Percentiles rank a stretch among this genome's conserved stretches.
These are phyloP conservation scores for Adoxophyes honmai DNA, from an alignment of 1,140 invertebrate species.

Conservation along the genomic window DNA sequence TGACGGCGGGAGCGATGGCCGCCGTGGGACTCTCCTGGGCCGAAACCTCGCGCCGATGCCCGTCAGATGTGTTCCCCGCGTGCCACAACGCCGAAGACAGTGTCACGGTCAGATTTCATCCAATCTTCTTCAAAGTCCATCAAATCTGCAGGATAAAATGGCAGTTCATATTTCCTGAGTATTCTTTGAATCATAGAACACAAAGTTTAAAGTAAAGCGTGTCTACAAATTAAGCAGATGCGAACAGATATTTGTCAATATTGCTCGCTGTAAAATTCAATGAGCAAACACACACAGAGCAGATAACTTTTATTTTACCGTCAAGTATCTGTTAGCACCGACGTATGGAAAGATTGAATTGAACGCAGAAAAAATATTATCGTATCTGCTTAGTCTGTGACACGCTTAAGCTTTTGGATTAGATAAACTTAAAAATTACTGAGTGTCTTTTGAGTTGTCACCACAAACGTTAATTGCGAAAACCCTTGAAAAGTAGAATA, in stretches of 20 bases:
- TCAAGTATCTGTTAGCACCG: too few relatives aligned
- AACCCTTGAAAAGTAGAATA: too few relatives aligned
- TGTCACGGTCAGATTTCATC: constrained; percentile 80
- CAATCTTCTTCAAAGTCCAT: neutral
- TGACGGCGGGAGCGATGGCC: constrained; percentile 89
- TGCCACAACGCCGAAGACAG: constrained; percentile 96
- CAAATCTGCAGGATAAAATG: neutral
- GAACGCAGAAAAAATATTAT: too few relatives aligned
- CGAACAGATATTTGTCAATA: too few relatives aligned
- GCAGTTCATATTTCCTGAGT: neutral
- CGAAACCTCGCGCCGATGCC: constrained; percentile 85
- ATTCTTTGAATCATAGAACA: too few relatives aligned
- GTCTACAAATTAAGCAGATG: neutral
- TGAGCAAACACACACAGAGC: neutral
- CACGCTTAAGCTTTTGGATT: neutral
- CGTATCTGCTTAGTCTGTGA: too few relatives aligned
- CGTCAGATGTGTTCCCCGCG: constrained; percentile 88
- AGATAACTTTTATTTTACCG: neutral
- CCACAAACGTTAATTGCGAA: too few relatives aligned
- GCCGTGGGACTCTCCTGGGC: constrained; percentile 94
- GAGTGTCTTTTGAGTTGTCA: too few relatives aligned
- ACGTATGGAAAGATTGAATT: too few relatives aligned
- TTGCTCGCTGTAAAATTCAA: too few relatives aligned
- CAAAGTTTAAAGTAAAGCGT: too few relatives aligned
- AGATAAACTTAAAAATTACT: too few relatives aligned